phyloP scores from a whole-genome alignment of 2,113 vertebrate genomes.

The Tachysurus fulvidraco region DNA sequence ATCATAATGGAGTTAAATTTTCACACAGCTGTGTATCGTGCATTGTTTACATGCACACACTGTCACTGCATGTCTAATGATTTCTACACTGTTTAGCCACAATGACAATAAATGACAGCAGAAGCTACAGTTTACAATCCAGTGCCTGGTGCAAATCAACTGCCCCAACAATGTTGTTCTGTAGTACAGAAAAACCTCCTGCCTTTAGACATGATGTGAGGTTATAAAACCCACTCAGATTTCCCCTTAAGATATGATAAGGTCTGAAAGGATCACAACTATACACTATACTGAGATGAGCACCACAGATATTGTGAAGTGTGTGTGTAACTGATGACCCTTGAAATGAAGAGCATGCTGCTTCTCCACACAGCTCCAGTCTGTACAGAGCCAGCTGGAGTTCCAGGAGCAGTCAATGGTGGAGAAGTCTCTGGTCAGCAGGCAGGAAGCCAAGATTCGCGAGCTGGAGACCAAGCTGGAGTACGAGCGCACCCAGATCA shows the following conservation, averaged over 20 bases:
- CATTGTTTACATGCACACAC: not conserved
- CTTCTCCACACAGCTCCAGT: slow-evolving; percentile 80
- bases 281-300: not conserved
- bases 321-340: not conserved
- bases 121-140: not conserved
- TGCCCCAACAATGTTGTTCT: not conserved
- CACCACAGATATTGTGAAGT: not conserved
- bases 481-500: slow-evolving; percentile 93
- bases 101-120: not conserved
- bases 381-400: slow-evolving; percentile 91
- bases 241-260: not conserved
- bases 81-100: not conserved
- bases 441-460: slow-evolving; percentile 96
- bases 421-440: slow-evolving; percentile 94
- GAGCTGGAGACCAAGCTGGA: slow-evolving; percentile 97
- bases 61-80: not conserved
- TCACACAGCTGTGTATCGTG: not conserved
- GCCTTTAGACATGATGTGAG: not conserved
- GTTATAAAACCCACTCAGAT: not conserved
- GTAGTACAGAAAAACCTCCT: not conserved
- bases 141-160: not conserved
- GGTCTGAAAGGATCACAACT: not conserved
- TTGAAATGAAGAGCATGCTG: slow-evolving; percentile 12
- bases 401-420: slow-evolving; percentile 98
- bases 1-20: not conserved